These are phyloP conservation scores for Hyposoter didymator DNA, from an alignment of 2,888 invertebrate species.

Conservation along the genomic window DNA sequence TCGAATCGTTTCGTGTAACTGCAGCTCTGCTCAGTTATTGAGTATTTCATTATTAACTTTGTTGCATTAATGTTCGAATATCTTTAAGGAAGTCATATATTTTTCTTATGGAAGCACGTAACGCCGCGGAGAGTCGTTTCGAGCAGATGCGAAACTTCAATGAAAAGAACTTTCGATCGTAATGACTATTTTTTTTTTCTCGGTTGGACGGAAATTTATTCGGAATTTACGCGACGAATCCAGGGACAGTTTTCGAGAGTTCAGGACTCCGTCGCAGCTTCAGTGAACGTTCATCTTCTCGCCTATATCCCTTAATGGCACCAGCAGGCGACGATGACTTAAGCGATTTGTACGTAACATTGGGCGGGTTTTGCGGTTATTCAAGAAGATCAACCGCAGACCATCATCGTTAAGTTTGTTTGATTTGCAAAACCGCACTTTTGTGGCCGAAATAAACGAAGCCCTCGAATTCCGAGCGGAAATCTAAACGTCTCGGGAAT, in stretches of 20 bases:
- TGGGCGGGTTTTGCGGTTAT: constrained; percentile 17
- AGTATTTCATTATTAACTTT: constrained; percentile 37
- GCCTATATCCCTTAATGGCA: no score
- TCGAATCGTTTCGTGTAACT: constrained; percentile 39
- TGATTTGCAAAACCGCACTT: not conserved
- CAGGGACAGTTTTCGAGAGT: not conserved
- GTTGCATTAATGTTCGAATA: constrained; percentile 40
- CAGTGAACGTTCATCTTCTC: no score
- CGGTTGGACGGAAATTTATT: not conserved
- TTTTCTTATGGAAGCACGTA: not conserved
- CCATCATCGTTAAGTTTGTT: constrained; percentile 1
- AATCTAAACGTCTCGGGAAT: not conserved
- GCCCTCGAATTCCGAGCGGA: not conserved
- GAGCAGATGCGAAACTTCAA: constrained; percentile 29
- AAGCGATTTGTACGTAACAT: not conserved
- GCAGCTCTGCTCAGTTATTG: constrained; percentile 21
- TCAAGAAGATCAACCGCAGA: constrained; percentile 23
- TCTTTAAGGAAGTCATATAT: constrained; percentile 32
- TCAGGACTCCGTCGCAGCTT: not conserved
- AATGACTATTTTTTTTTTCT: not conserved
- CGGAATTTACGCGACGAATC: not conserved
- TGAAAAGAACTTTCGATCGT: not conserved
- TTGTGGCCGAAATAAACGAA: not conserved
- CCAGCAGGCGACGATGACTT: not conserved
- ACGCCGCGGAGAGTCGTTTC: not conserved